These are phyloP conservation scores for Microctenopoma stevenorrisi DNA, from an alignment of 2,797 vertebrate species.

Conservation along the genomic window DNA sequence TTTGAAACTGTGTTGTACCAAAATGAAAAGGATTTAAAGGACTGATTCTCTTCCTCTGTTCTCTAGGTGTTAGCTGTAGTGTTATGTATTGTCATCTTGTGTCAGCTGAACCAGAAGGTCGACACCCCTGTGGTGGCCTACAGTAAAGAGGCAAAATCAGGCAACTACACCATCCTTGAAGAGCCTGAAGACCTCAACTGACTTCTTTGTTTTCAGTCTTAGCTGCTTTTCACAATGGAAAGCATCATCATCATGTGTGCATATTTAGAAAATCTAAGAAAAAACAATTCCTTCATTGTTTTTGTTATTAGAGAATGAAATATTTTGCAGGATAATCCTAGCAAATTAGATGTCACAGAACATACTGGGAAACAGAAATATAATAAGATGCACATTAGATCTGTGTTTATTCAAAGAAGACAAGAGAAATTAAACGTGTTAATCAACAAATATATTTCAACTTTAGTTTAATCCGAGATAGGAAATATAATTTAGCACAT, in stretches of 20 bases:
- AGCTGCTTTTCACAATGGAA: background rate
- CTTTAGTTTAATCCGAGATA: background rate
- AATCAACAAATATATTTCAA: background rate
- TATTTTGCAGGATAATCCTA: no score
- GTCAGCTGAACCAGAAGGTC: constrained; percentile 45
- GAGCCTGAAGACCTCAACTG: constrained; percentile 43
- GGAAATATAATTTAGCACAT: background rate
- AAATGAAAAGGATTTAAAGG: background rate
- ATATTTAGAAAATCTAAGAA: background rate
- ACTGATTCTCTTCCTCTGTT: constrained; percentile 4
- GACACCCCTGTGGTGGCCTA: constrained; percentile 49
- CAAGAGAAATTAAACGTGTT: no score
- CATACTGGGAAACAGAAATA: background rate
- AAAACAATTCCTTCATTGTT: background rate
- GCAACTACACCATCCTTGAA: constrained; percentile 51
- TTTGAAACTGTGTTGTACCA: background rate
- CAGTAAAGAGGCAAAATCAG: constrained; percentile 59
- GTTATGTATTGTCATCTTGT: constrained; percentile 53
- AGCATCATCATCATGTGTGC: background rate
- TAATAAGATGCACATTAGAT: background rate
- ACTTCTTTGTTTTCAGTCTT: background rate
- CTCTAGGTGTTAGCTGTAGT: constrained; percentile 38
- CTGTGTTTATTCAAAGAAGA: no score
- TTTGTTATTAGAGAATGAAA: background rate
- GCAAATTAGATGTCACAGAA: background rate